phyloP scores from a whole-genome alignment of 2,797 vertebrate genomes.

The Echiichthys vipera region DNA sequence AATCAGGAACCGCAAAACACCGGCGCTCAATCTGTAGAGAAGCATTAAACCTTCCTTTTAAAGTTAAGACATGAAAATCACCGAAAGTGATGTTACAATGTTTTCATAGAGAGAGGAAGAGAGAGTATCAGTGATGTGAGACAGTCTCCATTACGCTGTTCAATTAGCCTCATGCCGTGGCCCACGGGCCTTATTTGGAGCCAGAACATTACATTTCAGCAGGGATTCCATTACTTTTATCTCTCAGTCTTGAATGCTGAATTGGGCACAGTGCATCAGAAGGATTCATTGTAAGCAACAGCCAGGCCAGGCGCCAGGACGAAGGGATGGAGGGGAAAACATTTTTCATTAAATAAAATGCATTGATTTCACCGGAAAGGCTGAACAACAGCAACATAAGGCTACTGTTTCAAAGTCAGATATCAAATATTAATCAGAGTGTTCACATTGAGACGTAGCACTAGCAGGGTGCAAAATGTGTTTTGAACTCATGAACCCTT shows the following conservation, averaged over 20 bases:
- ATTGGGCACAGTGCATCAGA: conserved; percentile 6
- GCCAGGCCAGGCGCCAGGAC: too few relatives aligned
- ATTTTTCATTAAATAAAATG: too few relatives aligned
- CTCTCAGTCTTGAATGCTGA: conserved; percentile 17
- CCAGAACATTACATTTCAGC: conserved; percentile 39
- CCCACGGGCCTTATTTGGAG: conserved; percentile 24
- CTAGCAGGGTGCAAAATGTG: too few relatives aligned
- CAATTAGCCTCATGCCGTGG: conserved; percentile 37
- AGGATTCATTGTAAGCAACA: not conserved
- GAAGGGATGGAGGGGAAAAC: too few relatives aligned
- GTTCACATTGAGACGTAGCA: too few relatives aligned
- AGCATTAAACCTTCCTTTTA: conserved; percentile 4
- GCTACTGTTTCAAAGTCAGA: too few relatives aligned
- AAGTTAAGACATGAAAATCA: conserved; percentile 16
- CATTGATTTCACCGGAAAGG: too few relatives aligned
- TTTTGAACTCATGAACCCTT: too few relatives aligned
- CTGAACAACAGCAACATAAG: too few relatives aligned
- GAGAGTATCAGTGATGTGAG: conserved; percentile 25
- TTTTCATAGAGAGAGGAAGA: conserved; percentile 23
- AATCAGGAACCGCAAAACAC: not conserved
- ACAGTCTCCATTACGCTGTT: conserved; percentile 28
- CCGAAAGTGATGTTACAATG: conserved; percentile 19
- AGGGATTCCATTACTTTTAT: conserved; percentile 30
- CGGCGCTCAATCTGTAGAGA: not conserved
- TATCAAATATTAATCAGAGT: too few relatives aligned